A percentile compares a stretch with the other conserved stretches of the same genome.
These are phyloP conservation scores for Phrynocephalus versicolor DNA, from an alignment of 2,113 vertebrate genomes.

Conservation along the genomic window DNA sequence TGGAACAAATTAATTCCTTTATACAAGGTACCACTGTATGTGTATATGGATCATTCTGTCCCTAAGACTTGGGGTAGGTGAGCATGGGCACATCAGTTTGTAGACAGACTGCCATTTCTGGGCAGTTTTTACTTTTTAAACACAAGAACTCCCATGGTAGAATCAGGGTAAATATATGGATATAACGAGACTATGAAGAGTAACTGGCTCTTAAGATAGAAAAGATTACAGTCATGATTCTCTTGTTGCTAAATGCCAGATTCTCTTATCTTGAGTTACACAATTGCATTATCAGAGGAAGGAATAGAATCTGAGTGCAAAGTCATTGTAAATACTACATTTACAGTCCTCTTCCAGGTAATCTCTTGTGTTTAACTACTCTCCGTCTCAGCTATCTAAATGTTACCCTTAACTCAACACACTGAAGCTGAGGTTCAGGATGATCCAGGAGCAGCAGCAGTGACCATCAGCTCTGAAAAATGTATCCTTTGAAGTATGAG, in stretches of 20 bases:
- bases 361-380: background rate
- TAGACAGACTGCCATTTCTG: background rate
- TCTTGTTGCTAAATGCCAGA: background rate
- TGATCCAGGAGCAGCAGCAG: slow-evolving; percentile 21
- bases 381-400: rapidly evolving
- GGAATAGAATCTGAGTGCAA: background rate
- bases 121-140: background rate
- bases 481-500: slow-evolving; percentile 76
- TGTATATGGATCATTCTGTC: background rate
- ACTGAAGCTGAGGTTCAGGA: slow-evolving; percentile 74
- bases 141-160: background rate
- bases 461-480: slow-evolving; percentile 68
- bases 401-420: slow-evolving; percentile 71
- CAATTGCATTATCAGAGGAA: background rate
- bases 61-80: background rate
- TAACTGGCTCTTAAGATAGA: background rate
- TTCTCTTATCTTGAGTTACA: background rate
- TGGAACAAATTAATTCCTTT: too few relatives aligned
- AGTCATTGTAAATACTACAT: background rate
- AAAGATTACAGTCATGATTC: background rate
- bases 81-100: background rate
- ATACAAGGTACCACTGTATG: too few relatives aligned
- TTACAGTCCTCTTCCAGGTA: too few relatives aligned
- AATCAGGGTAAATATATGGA: background rate
- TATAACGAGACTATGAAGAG: background rate